phyloP scores from a whole-genome alignment of 2,888 invertebrate genomes.

The Antheraea assamensis region DNA sequence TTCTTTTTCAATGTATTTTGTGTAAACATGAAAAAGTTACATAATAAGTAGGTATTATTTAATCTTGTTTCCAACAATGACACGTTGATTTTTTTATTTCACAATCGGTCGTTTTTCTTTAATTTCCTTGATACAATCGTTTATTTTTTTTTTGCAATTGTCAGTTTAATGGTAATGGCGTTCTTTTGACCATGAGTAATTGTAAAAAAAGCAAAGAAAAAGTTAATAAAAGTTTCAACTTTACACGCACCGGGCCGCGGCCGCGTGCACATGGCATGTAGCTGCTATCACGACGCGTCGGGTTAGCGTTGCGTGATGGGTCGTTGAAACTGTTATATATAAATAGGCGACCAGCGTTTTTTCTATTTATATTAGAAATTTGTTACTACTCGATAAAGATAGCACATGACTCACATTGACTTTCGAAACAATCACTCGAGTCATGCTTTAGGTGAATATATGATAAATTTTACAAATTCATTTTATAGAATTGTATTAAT shows the following conservation, averaged over 20 bases:
- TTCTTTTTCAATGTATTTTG: not conserved
- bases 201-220: not conserved
- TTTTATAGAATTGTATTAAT: too few species aligned
- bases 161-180: not conserved
- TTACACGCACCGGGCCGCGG: not conserved
- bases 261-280: not conserved
- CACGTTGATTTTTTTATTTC: not conserved
- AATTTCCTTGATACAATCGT: not conserved
- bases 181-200: constrained; percentile 18
- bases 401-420: not conserved
- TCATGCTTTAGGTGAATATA: too few species aligned
- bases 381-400: not conserved
- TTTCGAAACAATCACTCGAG: not conserved
- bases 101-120: not conserved
- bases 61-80: not conserved
- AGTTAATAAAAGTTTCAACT: not conserved
- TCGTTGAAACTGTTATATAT: not conserved
- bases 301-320: not conserved
- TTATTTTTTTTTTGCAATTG: not conserved
- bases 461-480: too few species aligned
- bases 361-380: not conserved
- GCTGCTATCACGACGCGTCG: not conserved
- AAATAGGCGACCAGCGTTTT: not conserved
- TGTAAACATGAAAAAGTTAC: not conserved
- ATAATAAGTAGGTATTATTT: not conserved